Base-by-base conservation (phyloP, 2,797 vertebrate genomes). In the Lithobates pipiens region DNA sequence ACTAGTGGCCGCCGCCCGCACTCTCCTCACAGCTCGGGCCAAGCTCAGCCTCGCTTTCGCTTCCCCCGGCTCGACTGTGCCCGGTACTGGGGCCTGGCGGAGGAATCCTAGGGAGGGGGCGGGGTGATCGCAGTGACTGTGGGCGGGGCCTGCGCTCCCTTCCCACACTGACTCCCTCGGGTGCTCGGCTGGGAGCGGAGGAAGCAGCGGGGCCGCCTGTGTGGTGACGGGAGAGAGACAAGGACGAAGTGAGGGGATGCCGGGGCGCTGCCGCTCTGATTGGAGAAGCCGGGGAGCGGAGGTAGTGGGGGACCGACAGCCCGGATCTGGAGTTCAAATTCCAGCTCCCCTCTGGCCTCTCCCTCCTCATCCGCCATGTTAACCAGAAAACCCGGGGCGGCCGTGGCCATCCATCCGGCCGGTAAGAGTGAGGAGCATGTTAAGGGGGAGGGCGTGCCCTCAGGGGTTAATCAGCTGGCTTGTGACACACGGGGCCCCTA, bases 251-350 rank as follows among this genome's bases (percentile, higher is more conserved):
- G 65, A 65, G 79, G 73, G 83, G 68, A 82, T 69, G 82, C 85
- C 82, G 71, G 86, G 80, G 80, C 39, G 74, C 70, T 82, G 71
- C 54, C 67, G 54, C 13, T 32, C n/a, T 79, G 80, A 68, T 29
- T 61, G 74, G 57, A 77, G 71, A 68, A 68, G 81, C 89, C 86
- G 85, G 89, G 85, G 44, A 82, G 85, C 67, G 42, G 87, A 67
- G 42, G 65, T 65, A 27, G 89, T 87, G 88, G 68, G 70, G 72
- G 75, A 80, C n/a, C 13, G 11, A 25, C 61, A 79, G 86, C n/a
- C 46, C 18, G 61, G 72, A 34, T n/a, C 85, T 50, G 71, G 79
- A 86, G 73, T 70, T 73, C 84, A 72, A 70, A 65, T 70, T 50
- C 63, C 78, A 61, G 36, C 77, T 32, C 71, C 77, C 78, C 44